A percentile compares a stretch with the other conserved stretches of the same genome.
phyloP scores from a whole-genome alignment of 2,888 invertebrate genomes.

The Sphaerophoria taeniata region DNA sequence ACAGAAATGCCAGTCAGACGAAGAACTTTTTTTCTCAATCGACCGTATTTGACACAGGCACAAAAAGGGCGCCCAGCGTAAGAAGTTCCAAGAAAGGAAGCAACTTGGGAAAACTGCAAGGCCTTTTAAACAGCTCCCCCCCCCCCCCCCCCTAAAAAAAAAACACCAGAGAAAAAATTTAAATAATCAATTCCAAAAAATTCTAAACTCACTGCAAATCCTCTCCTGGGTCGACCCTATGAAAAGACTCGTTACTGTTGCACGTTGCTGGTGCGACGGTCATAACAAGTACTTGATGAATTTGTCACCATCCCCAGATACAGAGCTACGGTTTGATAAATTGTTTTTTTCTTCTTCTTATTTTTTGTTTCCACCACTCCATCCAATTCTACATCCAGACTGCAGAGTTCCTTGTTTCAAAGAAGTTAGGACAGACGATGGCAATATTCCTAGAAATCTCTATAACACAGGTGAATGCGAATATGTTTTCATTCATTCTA shows the following conservation, averaged over 20 bases:
- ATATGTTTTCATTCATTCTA: constrained; percentile 47
- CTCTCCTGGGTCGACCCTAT: background rate
- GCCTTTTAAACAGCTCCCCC: no score
- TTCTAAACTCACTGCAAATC: background rate
- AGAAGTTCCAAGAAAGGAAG: no score
- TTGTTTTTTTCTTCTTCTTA: constrained; percentile 49
- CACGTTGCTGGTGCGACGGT: constrained; percentile 63
- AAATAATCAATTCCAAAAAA: background rate
- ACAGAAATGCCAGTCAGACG: background rate
- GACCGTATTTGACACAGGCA: no score
- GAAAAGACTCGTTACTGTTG: constrained; percentile 67
- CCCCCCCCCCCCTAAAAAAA: background rate
- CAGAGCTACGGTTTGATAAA: constrained; percentile 69
- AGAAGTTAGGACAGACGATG: background rate
- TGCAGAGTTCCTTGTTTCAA: constrained; percentile 7
- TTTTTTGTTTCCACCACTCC: constrained; percentile 2
- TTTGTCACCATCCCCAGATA: constrained; percentile 68
- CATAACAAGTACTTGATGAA: constrained; percentile 72
- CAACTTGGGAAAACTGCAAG: no score
- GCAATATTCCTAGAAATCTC: constrained; percentile 30
- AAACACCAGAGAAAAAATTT: no score
- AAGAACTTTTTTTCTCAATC: background rate
- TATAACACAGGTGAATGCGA: constrained; percentile 58
- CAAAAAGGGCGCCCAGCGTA: no score
- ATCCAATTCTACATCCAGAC: constrained; percentile 1